Evolutionary conservation across 2,113 vertebrate species (phyloP), one percentile per base, ranked within the genome.

Genomic region (Strigops habroptila): DNA sequence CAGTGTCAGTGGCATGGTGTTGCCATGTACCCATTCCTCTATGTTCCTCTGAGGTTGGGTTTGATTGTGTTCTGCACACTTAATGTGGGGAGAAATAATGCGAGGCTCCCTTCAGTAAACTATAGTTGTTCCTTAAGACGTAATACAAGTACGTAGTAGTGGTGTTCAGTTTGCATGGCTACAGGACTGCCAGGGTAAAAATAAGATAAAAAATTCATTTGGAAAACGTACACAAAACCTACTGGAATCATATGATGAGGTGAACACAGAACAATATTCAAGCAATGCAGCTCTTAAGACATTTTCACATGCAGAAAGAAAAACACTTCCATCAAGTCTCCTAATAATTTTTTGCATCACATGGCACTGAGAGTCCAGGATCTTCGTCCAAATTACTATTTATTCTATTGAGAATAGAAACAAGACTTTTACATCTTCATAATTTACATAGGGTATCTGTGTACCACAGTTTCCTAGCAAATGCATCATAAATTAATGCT

Each of bases 221-320:
- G 80, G 57, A 83, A 81, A 95, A 86, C 2, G 2, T 92, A 62
- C 71, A 37, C 43, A 74, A 82, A 93, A 78, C 44, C 53, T 85
- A 44, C 46, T 69, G 90, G 64, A 77, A 94, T 63, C 65, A 12
- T 86, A 81, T 28, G 82, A 77, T 96, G 81, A 89, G 68, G 30
- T 84, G 90, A 93, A 89, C 77, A 51, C 67, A 48, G 83, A 79
- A 85, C 64, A 73, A 68, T 90, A 69, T 90, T 89, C 22, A 90
- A 92, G 81, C 65, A 94, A 60, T 90, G 82, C 65, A 93, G 30
- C 85, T 96, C 52, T 81, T 77, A 93, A 80, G 57, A 31, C 86
- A 81, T 80, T 91, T 96, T 90, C 39, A 49, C 18, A 22, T 64
- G 15, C 65, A 73, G 83, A 67, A 53, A 93, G 85, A 92, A 35